phyloP scores from a whole-genome alignment of 2,797 vertebrate species.

The Brachyrhaphis roseni region DNA sequence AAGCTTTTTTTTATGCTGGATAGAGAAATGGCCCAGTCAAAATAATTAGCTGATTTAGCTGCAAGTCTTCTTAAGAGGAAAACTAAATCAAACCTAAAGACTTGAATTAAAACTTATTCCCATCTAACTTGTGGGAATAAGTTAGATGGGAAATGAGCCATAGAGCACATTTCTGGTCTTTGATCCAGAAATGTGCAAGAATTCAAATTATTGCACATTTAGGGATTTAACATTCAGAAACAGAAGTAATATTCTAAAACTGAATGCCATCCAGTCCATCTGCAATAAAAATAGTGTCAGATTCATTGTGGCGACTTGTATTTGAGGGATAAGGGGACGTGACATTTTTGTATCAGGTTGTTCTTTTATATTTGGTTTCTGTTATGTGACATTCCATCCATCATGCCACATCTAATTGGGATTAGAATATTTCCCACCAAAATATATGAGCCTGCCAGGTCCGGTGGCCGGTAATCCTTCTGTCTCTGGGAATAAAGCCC shows the following conservation, averaged over 20 bases:
- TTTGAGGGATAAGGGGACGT: background rate
- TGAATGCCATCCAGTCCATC: background rate
- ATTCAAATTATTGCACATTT: background rate
- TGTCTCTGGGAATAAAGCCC: slow-evolving; percentile 76
- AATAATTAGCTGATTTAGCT: background rate
- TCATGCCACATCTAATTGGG: slow-evolving; percentile 64
- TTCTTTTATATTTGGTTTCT: slow-evolving; percentile 36
- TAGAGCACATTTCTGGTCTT: no score
- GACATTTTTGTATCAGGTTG: background rate
- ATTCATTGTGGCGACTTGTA: background rate
- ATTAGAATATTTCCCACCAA: slow-evolving; percentile 68
- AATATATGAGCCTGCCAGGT: slow-evolving; percentile 61
- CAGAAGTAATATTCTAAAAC: background rate
- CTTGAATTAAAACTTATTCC: background rate
- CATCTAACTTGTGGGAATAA: background rate
- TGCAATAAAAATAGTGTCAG: background rate
- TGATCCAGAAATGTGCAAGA: background rate
- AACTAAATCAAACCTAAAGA: background rate
- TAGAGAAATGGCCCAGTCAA: background rate
- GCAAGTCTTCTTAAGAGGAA: background rate
- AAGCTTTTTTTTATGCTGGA: no score
- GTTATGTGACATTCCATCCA: slow-evolving; percentile 59
- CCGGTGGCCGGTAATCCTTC: slow-evolving; percentile 70
- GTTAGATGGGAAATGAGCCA: no score
- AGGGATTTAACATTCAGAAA: background rate